Base-by-base conservation (phyloP, 2,797 vertebrate species). In the Pristis pectinata region DNA sequence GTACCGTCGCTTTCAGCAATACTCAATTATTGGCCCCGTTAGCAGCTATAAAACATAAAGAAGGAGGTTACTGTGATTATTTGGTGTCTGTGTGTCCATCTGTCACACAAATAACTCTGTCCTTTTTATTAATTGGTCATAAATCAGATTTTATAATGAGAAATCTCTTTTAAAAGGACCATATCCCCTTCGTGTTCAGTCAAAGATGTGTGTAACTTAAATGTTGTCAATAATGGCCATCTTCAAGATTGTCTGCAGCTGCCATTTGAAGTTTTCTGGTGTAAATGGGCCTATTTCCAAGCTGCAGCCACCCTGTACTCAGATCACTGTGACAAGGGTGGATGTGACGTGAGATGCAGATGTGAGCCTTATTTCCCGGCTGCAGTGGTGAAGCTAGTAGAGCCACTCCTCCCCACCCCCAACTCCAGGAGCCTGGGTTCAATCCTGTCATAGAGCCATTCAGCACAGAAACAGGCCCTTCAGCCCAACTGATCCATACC, bases 81-180 rank as follows among this genome's bases (percentile, higher is more conserved):
- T 96, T 94, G 96, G 95, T 96, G 95, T 95, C 96, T 96, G 94
- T 94, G 95, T 95, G 94, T 95, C 97, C 96, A 96, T 98, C 97
- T 96, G 96, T 98, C 98, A 98, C 96, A 95, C 96, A 95, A 96
- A 97, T 96, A 97, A 96, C 96, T 59, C 96, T 96, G 96, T 96
- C 97, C 96, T 97, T 97, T 97, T 98, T 98, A 98, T 98, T 98
- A 97, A 98, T 97, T 98, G 96, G 97, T 94, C 97, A 98, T 98
- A 97, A 97, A 98, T 99, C 98, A 98, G 97, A 97, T 96, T 95
- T 95, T 94, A 98, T 97, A 96, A 98, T 98, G 98, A n/a, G 98
- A 98, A 98, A 97, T 98, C 98, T 98, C 98, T 56, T 94, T 94
- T 76, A 94, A 94, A 94, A 94, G n/a, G 70, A 94, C 92, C 24